Base-by-base conservation (phyloP, 2,888 invertebrate species). In the Atethmia centrago region DNA sequence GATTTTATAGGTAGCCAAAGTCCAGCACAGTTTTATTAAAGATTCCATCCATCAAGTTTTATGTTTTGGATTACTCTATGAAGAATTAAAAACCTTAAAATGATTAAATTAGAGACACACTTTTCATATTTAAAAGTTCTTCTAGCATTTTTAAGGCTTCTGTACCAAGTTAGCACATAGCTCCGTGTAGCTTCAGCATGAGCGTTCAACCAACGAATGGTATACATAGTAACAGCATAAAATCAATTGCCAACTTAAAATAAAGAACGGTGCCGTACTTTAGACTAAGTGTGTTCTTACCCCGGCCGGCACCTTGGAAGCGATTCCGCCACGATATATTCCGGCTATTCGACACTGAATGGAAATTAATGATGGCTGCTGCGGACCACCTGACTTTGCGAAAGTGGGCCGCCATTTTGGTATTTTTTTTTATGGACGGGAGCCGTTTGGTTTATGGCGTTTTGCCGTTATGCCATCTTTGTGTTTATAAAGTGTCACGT, bases 281-380 rank as follows among this genome's bases (percentile, higher is more conserved):
- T 71, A 83, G 77, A 83, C 78, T 80, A 74, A 87, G 85, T 83
- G 73, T 74, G 84, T 87, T 84, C 82, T 85, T 85, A 82, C 80
- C 65, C 67, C 63, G 76, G 77, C 67, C 63, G 76, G 77, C 75
- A 76, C 79, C 85, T 78, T 76, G 76, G 84, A 82, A 87, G 68
- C 88, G 78, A 84, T 86, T 79, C 77, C 72, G 79, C 77, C 78
- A 77, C 88, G 88, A 90, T 90, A 88, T 89, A 90, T 90, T 87
- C 87, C 82, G 83, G 87, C 89, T 85, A 88, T 91, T 91, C 92
- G 92, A 89, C 91, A 91, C 90, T 94, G 94, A 95, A 95, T 95
- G 91, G 94, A 94, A 95, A 95, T 95, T 95, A 94, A 95, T 95
- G 95, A 93, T 91, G 91, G 93, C 90, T 87, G 89, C 90, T 89